Percentiles rank a stretch among this genome's conserved stretches.
phyloP scores from a whole-genome alignment of 2,888 invertebrate genomes.

The Frankliniella intonsa region DNA sequence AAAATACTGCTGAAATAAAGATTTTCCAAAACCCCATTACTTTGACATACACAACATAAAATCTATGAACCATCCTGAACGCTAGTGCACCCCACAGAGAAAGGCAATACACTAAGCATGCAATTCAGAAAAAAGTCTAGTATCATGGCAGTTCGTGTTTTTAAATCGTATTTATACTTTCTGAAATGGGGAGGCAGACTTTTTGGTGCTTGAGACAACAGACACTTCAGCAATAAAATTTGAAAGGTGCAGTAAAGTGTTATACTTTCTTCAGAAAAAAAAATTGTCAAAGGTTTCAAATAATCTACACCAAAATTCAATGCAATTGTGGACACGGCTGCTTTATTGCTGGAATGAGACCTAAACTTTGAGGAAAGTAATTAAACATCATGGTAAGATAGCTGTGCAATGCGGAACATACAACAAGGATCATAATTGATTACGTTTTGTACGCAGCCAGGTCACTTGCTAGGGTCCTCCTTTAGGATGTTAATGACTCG shows the following conservation, averaged over 20 bases:
- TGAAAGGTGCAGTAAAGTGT: conserved; percentile 5
- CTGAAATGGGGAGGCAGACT: background rate
- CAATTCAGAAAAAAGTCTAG: conserved; percentile 25
- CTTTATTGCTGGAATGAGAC: conserved; percentile 20
- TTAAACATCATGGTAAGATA: background rate
- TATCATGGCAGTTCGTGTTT: conserved; percentile 25
- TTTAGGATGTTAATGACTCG: background rate
- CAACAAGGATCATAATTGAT: conserved; percentile 6
- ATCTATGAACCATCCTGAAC: conserved; percentile 1
- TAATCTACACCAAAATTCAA: background rate
- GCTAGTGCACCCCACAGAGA: conserved; percentile 16
- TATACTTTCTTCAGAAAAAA: background rate
- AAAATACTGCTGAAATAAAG: background rate
- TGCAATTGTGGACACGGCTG: conserved; percentile 12
- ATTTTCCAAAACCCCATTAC: background rate
- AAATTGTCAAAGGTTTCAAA: background rate
- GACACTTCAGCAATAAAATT: conserved; percentile 18
- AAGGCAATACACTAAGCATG: conserved; percentile 24
- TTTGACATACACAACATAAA: background rate
- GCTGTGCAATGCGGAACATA: conserved; percentile 10
- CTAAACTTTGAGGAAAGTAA: conserved; percentile 8
- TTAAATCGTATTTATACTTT: background rate
- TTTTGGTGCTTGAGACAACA: background rate
- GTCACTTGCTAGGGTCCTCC: conserved; percentile 11
- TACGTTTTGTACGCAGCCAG: conserved; percentile 19